phyloP scores from a whole-genome alignment of 2,797 vertebrate species.

The Lepilemur septentrionalis region DNA sequence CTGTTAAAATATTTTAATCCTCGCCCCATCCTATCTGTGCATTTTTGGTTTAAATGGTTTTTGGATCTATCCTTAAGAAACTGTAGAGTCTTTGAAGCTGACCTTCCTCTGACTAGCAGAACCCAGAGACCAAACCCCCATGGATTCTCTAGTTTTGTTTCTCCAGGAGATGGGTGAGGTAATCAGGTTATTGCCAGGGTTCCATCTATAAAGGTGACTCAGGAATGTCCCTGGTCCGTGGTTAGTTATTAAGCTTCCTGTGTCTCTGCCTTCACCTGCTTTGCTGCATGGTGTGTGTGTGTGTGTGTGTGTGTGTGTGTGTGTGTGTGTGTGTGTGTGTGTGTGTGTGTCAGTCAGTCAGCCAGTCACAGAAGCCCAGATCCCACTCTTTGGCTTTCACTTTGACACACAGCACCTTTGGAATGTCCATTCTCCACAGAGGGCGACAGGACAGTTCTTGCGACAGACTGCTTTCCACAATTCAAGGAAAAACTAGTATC shows the following conservation, averaged over 20 bases:
- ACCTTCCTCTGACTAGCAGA: not conserved
- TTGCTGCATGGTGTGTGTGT: not conserved
- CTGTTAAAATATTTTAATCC: constrained; percentile 47
- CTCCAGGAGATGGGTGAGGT: not conserved
- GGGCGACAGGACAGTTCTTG: not conserved
- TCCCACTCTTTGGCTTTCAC: not conserved
- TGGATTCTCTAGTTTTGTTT: not conserved
- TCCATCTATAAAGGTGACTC: not conserved
- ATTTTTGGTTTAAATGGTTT: not conserved
- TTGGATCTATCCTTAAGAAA: constrained; percentile 25
- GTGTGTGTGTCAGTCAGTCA: too few relatives aligned
- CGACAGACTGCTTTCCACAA: not conserved
- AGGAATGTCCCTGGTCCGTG: not conserved
- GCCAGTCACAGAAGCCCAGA: not conserved
- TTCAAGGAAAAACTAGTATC: not conserved
- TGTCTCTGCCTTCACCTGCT: not conserved
- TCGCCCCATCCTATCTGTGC: not conserved
- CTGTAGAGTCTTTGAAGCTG: not conserved
- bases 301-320: too few relatives aligned
- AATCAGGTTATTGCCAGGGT: not conserved
- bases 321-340: too few relatives aligned
- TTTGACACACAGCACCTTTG: not conserved
- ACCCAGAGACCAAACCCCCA: not conserved
- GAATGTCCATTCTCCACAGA: not conserved
- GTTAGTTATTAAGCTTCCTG: not conserved